phyloP scores from a whole-genome alignment of 2,797 vertebrate species.

The Smutsia gigantea region DNA sequence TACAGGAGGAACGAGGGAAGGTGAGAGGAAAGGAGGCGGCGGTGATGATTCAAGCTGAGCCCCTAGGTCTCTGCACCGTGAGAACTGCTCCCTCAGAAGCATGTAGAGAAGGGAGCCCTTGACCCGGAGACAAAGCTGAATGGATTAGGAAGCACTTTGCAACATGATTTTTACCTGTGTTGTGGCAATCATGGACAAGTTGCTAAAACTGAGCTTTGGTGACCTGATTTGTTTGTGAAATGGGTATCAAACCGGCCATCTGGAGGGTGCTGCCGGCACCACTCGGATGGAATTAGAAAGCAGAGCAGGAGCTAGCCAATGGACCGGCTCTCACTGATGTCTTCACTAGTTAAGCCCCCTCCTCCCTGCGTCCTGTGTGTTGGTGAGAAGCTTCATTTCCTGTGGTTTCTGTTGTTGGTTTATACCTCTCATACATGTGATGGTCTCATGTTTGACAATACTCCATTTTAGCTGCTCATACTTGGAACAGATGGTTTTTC shows the following conservation, averaged over 20 bases:
- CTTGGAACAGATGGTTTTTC: background rate
- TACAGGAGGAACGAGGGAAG: background rate
- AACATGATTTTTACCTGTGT: background rate
- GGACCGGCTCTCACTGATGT: background rate
- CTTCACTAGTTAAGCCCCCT: background rate
- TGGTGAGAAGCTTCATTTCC: background rate
- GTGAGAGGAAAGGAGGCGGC: background rate
- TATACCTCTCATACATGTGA: background rate
- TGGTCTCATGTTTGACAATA: background rate
- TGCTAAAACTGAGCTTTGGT: background rate
- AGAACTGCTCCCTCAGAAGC: background rate
- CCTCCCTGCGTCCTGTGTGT: background rate
- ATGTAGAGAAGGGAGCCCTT: background rate
- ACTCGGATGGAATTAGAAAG: background rate
- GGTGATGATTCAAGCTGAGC: background rate
- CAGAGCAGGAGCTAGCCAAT: background rate
- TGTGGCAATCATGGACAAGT: background rate
- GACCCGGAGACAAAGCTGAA: background rate
- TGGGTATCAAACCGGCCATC: background rate
- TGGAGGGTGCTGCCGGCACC: background rate
- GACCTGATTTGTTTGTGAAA: background rate
- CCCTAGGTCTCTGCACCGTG: background rate
- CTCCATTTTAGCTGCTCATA: background rate
- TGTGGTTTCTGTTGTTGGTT: background rate
- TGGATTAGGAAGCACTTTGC: background rate